Base-by-base conservation (phyloP, 2,888 invertebrate genomes). In the Hirtodrosophila trivittata region DNA sequence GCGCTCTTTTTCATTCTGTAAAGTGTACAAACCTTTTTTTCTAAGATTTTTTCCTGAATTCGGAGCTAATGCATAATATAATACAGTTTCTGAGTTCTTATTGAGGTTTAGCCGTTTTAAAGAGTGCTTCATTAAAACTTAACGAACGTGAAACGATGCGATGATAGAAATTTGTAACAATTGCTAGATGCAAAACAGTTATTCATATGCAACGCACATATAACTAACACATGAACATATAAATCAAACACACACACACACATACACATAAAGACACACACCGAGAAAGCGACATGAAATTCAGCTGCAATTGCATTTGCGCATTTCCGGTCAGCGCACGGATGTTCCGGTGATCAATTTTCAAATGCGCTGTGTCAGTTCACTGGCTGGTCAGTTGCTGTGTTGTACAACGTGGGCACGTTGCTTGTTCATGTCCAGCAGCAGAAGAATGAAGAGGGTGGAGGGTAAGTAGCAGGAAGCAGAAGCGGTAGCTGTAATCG, bases 331-430 rank as follows among this genome's bases (percentile, higher is more conserved):
- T 84, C 82, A 81, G 76, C 76, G 82, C 78, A 72, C 82, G 84
- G 84, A 84, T 84, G 74, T 82, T 84, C 84, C 82, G 82, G 82
- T 82, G 82, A 82, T 82, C 82, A 82, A 82, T 82, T 82, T 82
- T 84, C 74, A 81, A 82, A 82, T 78, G 66, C 82, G 76, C 82
- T 77, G 78, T 72, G 82, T 82, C 82, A 84, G 82, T 66, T 64
- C 46, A 51, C 39, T n/a, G n/a, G n/a, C n/a, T n/a, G n/a, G 82
- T 82, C 82, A 84, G 82, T 60, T 59, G 56, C 52, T 64, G 72
- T 33, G 57, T 54, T 62, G 62, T 58, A 51, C 46, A 41, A 26
- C 49, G 65, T 41, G 62, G 41, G 46, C 46, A 12, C 16, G 39
- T 42, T 43, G 43, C n/a, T 26, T 45, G 21, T 50, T 33, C 30